phyloP scores from a whole-genome alignment of 2,113 vertebrate genomes.

The Sterrhoptilus dennistouni region DNA sequence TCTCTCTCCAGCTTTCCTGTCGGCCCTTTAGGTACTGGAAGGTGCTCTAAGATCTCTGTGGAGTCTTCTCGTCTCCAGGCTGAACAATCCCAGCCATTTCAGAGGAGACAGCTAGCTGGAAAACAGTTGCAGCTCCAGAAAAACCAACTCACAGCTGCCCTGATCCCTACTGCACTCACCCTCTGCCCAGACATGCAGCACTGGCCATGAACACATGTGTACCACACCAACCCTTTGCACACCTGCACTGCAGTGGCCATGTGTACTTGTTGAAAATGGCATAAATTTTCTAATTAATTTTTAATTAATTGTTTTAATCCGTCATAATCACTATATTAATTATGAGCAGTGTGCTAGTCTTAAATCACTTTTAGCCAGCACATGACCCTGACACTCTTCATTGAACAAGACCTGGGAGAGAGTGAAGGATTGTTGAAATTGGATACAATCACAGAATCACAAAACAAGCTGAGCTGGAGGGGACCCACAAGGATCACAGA shows the following conservation, averaged over 20 bases:
- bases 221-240: not conserved
- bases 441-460: not conserved
- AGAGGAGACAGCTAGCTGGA: not conserved
- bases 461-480: not conserved
- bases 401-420: not conserved
- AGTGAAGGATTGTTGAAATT: not conserved
- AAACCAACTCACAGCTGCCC: not conserved
- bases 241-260: not conserved
- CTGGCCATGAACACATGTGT: not conserved
- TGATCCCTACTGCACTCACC: not conserved
- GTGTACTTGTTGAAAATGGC: not conserved
- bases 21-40: not conserved
- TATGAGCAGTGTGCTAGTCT: not conserved
- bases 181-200: not conserved
- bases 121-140: not conserved
- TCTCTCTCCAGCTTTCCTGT: not conserved
- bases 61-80: not conserved
- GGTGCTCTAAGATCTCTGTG: not conserved
- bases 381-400: rapidly evolving
- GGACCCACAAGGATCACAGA: not conserved
- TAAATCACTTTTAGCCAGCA: not conserved
- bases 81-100: not conserved
- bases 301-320: not conserved
- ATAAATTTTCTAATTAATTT: not conserved
- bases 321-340: not conserved